Evolutionary conservation across 2,797 vertebrate genomes (phyloP), one percentile per base, ranked within the genome.

Genomic region (Xiphophorus birchmanni): DNA sequence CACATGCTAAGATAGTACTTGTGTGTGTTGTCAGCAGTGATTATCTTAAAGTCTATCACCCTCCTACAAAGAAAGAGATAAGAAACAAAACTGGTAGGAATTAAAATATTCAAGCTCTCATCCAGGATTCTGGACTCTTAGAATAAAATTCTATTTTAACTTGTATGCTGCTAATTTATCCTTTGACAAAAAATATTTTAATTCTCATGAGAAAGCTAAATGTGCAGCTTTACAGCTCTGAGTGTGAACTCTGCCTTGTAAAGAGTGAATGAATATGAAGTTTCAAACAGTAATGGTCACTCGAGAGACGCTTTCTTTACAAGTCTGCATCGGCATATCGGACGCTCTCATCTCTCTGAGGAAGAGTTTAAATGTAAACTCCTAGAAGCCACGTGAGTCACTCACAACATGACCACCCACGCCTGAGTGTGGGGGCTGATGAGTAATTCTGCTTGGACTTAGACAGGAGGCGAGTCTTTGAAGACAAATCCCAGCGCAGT

Each of bases 381-480:
- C 76, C 80, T 65, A 13, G 58, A 79, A 86, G 86, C 83, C 81
- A 83, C 44, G 76, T 93, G 91, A 92, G 87, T 90, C 90, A 93
- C 65, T 73, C 83, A 74, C n/a, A 8, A n/a, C 65, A 67, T 73
- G 6, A 63, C 85, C 75, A 80, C 90, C 89, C 87, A 88, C 88
- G 81, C 88, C 82, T 84, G 76, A 81, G 83, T 74, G 54, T 52
- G 76, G 79, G 84, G 81, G 77, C 79, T 83, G 83, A 91, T 91
- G 92, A 93, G 87, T 93, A 93, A 93, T 92, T 87, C 82, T 76
- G 83, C 81, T 78, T 79, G 86, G 90, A 85, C 87, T 74, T 47
- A 91, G 63, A 84, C 85, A 84, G 83, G 79, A 90, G 80, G 75
- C 29, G 9, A 88, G 86, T 13, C 60, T 90, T 85, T 86, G 77